Percentiles rank a stretch among this genome's conserved stretches.
Evolutionary conservation across 1,140 invertebrate species (phyloP).

Genomic region (Rhyzopertha dominica): DNA sequence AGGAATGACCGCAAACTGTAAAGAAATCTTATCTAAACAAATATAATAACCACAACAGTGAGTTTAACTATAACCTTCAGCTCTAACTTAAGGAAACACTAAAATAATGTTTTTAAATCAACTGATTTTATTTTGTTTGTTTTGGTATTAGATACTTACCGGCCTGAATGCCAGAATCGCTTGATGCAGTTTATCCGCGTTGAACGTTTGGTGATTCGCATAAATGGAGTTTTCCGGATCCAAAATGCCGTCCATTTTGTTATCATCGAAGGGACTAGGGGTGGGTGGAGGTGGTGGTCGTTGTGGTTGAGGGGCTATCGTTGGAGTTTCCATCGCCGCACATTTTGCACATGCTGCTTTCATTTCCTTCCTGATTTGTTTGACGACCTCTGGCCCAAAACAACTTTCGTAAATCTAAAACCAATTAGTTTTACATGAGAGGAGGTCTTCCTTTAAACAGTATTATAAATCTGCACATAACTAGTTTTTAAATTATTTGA

Average conservation of each 20-base stretch:
- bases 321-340: constrained; percentile 42
- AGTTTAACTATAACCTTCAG: too few relatives aligned
- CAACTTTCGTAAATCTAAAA: constrained; percentile 68
- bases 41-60: too few relatives aligned
- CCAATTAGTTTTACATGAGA: too few relatives aligned
- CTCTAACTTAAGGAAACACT: too few relatives aligned
- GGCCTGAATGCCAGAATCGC: constrained; percentile 47
- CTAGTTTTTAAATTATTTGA: neutral
- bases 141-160: constrained; percentile 27
- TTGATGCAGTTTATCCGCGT: constrained; percentile 49
- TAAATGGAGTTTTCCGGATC: constrained; percentile 28
- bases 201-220: constrained; percentile 37
- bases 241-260: constrained; percentile 38
- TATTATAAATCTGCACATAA: neutral
- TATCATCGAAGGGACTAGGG: constrained; percentile 31
- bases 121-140: constrained; percentile 1
- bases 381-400: constrained; percentile 58
- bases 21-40: too few relatives aligned
- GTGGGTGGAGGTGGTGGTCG: constrained; percentile 45
- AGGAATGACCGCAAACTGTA: too few relatives aligned
- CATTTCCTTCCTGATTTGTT: constrained; percentile 62
- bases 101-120: too few relatives aligned
- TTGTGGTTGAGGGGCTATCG: constrained; percentile 40
- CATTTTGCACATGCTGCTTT: constrained; percentile 59
- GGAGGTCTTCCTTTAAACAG: too few relatives aligned